Percentiles rank a stretch among this genome's conserved stretches.
Evolutionary conservation across 2,113 vertebrate genomes (phyloP).

Genomic region (Pedetes capensis): DNA sequence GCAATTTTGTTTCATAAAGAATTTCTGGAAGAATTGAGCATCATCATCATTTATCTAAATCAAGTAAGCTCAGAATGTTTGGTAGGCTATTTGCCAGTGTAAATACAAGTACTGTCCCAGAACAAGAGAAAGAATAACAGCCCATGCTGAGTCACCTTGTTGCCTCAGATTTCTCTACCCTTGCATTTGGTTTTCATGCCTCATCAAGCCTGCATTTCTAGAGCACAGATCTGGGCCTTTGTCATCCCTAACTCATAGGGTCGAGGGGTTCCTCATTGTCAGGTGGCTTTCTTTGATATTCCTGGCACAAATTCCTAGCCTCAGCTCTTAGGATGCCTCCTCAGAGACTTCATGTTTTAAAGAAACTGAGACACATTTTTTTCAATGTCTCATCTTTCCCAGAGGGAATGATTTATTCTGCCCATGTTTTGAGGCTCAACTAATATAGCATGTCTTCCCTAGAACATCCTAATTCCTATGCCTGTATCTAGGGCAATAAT

Average conservation of each 20-base stretch:
- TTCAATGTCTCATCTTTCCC: neutral
- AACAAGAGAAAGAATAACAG: neutral
- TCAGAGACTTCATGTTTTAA: conserved; percentile 10
- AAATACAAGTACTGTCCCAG: neutral
- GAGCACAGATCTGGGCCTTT: neutral
- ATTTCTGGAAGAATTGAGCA: conserved; percentile 39
- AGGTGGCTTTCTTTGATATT: neutral
- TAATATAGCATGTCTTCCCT: neutral
- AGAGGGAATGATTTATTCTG: conserved; percentile 11
- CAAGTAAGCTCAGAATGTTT: conserved; percentile 40
- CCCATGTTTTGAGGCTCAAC: neutral
- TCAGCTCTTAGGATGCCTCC: neutral
- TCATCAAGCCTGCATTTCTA: neutral
- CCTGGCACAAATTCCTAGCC: neutral
- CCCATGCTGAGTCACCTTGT: neutral
- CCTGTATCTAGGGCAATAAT: neutral
- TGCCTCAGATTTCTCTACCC: neutral
- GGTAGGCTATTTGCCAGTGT: neutral
- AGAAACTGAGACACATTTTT: conserved; percentile 8
- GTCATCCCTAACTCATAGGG: neutral
- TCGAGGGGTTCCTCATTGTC: neutral
- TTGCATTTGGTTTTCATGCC: neutral
- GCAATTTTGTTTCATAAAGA: conserved; percentile 56
- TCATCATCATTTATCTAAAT: conserved; percentile 55
- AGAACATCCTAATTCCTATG: neutral